phyloP scores from a whole-genome alignment of 2,888 invertebrate genomes.

The Hypena proboscidalis region DNA sequence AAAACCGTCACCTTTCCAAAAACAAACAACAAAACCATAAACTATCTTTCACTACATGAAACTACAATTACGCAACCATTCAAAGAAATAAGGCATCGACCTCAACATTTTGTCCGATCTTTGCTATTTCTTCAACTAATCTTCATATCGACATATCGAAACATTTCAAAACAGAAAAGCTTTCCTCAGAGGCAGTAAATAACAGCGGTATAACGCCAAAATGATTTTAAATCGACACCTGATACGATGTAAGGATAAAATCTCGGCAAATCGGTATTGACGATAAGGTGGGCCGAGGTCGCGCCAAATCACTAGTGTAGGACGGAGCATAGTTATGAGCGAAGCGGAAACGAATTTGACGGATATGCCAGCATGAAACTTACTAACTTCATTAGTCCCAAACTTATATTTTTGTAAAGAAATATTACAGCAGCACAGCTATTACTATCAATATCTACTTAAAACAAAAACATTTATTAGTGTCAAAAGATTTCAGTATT shows the following conservation, averaged over 20 bases:
- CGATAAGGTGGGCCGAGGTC: conserved; percentile 59
- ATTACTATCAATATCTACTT: too few relatives aligned
- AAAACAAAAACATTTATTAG: too few relatives aligned
- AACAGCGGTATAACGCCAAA: conserved; percentile 34
- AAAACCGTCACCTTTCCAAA: too few relatives aligned
- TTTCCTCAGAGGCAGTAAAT: conserved; percentile 36
- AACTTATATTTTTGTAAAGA: too few relatives aligned
- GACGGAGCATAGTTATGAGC: conserved; percentile 10
- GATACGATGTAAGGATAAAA: conserved; percentile 48
- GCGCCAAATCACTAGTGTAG: conserved; percentile 49
- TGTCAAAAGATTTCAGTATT: too few relatives aligned
- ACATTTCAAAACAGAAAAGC: conserved; percentile 29
- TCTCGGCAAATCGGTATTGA: conserved; percentile 49
- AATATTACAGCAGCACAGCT: too few relatives aligned
- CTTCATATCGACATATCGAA: conserved; percentile 12
- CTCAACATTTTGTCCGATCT: neutral
- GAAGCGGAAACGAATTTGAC: conserved; percentile 21
- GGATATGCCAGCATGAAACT: too few relatives aligned
- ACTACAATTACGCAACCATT: too few relatives aligned
- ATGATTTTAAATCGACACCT: conserved; percentile 54
- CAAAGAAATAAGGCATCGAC: too few relatives aligned
- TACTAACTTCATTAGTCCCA: too few relatives aligned
- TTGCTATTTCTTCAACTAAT: conserved; percentile 21
- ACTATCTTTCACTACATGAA: too few relatives aligned
- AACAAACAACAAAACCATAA: too few relatives aligned